phyloP scores from a whole-genome alignment of 2,888 invertebrate species.

The Sympetrum striolatum region DNA sequence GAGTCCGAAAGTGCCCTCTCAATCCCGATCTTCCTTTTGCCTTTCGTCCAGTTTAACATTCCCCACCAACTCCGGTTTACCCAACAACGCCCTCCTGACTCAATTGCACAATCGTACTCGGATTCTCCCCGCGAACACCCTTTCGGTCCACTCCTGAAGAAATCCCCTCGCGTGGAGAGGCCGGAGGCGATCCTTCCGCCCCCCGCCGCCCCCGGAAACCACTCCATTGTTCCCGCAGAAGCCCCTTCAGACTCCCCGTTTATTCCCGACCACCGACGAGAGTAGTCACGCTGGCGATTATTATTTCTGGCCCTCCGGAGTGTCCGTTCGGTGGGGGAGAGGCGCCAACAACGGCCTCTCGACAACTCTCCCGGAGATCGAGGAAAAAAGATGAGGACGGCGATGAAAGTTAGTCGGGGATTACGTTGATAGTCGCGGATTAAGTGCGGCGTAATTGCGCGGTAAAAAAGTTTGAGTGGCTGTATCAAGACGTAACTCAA shows the following conservation, averaged over 20 bases:
- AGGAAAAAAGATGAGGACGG: background rate
- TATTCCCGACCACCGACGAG: conserved; percentile 14
- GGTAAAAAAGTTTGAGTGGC: too few species aligned
- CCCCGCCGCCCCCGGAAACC: background rate
- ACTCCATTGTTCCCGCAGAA: conserved; percentile 32
- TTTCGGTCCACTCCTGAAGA: background rate
- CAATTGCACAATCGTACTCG: conserved; percentile 5
- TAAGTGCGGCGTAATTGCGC: too few species aligned
- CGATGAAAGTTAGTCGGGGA: background rate
- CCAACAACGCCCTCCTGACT: background rate
- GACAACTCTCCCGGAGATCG: background rate
- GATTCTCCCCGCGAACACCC: background rate
- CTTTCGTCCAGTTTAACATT: background rate
- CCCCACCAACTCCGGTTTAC: background rate
- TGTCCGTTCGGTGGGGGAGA: background rate
- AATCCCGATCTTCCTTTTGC: too few species aligned
- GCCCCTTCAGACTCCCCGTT: conserved; percentile 23
- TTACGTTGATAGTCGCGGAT: too few species aligned
- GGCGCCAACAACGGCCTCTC: conserved; percentile 2
- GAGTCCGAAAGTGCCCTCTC: too few species aligned
- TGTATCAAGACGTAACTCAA: too few species aligned
- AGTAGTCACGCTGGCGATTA: conserved; percentile 13
- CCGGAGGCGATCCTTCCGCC: conserved; percentile 1
- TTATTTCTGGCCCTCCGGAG: conserved; percentile 18
- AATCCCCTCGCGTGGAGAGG: background rate